phyloP scores from a whole-genome alignment of 2,797 vertebrate genomes.

The Gambelia wislizenii region DNA sequence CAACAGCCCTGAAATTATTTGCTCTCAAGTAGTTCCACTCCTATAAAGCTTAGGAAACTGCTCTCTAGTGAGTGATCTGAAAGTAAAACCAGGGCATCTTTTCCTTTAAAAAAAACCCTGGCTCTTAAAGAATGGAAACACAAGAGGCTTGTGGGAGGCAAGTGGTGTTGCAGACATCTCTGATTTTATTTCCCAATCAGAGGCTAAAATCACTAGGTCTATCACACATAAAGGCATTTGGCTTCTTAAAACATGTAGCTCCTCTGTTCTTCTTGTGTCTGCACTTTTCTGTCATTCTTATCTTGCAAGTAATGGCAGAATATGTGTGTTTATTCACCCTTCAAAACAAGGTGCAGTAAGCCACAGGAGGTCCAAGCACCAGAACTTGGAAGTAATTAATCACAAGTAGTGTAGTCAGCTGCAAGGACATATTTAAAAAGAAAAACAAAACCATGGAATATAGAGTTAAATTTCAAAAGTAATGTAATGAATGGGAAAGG shows the following conservation, averaged over 20 bases:
- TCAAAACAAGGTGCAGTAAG: background rate
- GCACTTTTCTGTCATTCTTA: background rate
- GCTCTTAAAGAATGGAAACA: background rate
- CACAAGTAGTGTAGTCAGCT: too few species aligned
- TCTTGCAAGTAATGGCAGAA: background rate
- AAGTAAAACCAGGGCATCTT: background rate
- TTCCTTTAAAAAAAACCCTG: background rate
- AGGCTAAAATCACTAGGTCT: background rate
- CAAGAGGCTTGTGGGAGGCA: background rate
- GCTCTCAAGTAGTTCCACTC: background rate
- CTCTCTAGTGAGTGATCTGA: background rate
- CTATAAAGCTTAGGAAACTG: background rate
- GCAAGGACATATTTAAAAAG: too few species aligned
- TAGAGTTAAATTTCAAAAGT: too few species aligned
- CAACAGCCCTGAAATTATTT: slow-evolving; percentile 8
- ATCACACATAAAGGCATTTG: background rate
- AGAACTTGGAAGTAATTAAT: too few species aligned
- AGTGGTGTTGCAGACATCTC: background rate
- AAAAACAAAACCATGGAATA: too few species aligned
- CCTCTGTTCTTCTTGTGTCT: background rate
- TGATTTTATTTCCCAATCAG: background rate
- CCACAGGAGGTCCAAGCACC: background rate
- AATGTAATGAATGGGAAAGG: too few species aligned
- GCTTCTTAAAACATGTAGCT: background rate
- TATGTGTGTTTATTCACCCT: background rate